Conservation (phyloP, 2,797 vertebrate species). For the Sorex maritimensis region DNA sequence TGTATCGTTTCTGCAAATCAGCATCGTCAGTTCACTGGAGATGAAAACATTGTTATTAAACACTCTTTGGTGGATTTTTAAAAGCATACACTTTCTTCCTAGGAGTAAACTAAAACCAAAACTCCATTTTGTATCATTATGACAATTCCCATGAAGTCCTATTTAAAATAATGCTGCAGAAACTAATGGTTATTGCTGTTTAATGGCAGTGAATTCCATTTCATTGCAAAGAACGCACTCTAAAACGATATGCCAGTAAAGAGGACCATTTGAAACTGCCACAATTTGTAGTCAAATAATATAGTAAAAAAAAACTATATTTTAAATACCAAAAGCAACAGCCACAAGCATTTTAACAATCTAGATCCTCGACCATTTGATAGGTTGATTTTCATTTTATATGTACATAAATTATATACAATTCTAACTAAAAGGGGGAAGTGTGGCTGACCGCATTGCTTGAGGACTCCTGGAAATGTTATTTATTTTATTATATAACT, state of each 20-base stretch:
- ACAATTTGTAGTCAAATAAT: conserved; percentile 47
- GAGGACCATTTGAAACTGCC: neutral
- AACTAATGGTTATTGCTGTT: conserved; percentile 58
- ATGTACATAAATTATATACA: conserved; percentile 14
- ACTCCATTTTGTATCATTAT: conserved; percentile 53
- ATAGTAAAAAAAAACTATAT: neutral
- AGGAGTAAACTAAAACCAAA: conserved; percentile 75
- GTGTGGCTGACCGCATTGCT: neutral
- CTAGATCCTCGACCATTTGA: neutral
- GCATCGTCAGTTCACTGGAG: neutral
- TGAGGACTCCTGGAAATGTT: neutral
- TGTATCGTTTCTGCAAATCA: neutral
- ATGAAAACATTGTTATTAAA: conserved; percentile 64
- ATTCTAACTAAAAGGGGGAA: neutral
- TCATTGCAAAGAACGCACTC: conserved; percentile 63
- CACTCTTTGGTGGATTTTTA: neutral
- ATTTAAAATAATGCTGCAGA: conserved; percentile 54
- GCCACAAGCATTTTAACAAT: conserved; percentile 18
- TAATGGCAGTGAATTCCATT: conserved; percentile 52
- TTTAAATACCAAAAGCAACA: conserved; percentile 16
- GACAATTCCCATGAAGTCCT: conserved; percentile 65
- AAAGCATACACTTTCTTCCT: conserved; percentile 6
- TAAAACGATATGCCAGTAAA: conserved; percentile 60
- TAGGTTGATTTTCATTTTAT: conserved; percentile 26
- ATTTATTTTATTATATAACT: neutral